Base-by-base conservation (phyloP, 2,888 invertebrate genomes). In the Parelbella ahira region DNA sequence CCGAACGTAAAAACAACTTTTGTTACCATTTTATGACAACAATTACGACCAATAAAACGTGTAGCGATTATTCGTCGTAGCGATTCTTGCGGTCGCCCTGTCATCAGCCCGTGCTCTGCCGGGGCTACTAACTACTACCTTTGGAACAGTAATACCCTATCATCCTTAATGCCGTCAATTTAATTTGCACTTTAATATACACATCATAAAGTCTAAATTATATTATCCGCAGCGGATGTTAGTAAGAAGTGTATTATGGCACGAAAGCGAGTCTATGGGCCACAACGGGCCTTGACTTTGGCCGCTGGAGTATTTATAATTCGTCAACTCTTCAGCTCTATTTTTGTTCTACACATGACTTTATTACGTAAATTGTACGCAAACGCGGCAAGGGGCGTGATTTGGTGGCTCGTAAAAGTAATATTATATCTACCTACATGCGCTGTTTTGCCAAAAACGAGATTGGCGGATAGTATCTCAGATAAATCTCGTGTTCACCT, bases 11-110 rank as follows among this genome's bases (percentile, higher is more conserved):
- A 81, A 84, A 80, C 70, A 80, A 80, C 75, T 83, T 84, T 86
- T 86, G 86, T 86, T 83, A 81, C 80, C 69, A 81, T 83, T 87
- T 87, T 86, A 87, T 78, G 82, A 81, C 82, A 83, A 82, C 84
- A 84, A 87, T 86, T 87, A 87, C 78, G 84, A 83, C 73, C 86
- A 73, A 86, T 87, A 86, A 87, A 86, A 81, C 75, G 71, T 80
- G 80, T 80, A 79, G 74, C 76, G 80, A 82, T 83, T 83, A 84
- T 84, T 78, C 72, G 67, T 70, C 68, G 75, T 73, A 75, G 74
- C 78, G 72, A 83, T 82, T 80, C 77, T 78, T 78, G 83, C 69
- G 83, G 79, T 72, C 67, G 66, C 60, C 61, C 78, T 82, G 81
- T 80, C 82, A 79, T 78, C 83, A 68, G 69, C 57, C 66, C 58